These are phyloP conservation scores for Ganaspis brasiliensis DNA, from an alignment of 2,888 invertebrate genomes.

Conservation along the genomic window DNA sequence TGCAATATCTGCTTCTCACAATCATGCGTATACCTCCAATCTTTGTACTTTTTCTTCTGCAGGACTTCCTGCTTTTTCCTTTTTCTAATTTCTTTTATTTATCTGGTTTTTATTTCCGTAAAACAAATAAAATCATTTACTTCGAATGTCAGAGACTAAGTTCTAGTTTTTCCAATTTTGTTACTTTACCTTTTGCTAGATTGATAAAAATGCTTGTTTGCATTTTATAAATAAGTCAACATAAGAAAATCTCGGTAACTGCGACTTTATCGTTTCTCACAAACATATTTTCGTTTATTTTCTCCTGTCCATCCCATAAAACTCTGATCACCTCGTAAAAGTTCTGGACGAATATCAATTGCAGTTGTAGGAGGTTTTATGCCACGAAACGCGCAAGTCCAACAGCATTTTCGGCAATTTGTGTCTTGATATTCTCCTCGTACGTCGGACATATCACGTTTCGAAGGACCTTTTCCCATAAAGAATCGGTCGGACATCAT, in stretches of 20 bases:
- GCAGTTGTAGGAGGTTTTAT: slow-evolving; percentile 32
- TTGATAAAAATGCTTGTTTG: no score
- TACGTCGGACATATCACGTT: slow-evolving; percentile 36
- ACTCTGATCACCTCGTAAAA: slow-evolving; percentile 29
- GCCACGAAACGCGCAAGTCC: slow-evolving; percentile 23
- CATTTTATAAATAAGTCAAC: background rate
- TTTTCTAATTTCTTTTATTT: background rate
- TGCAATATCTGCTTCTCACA: slow-evolving; percentile 62
- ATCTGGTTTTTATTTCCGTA: background rate
- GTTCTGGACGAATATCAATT: slow-evolving; percentile 35
- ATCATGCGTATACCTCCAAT: slow-evolving; percentile 21
- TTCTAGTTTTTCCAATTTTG: background rate
- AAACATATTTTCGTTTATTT: slow-evolving; percentile 31
- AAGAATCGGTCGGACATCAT: slow-evolving; percentile 29
- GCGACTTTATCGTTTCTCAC: background rate
- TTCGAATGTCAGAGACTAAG: no score
- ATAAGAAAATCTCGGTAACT: background rate
- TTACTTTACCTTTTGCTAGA: background rate
- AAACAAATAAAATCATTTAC: no score
- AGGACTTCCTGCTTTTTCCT: slow-evolving; percentile 13
- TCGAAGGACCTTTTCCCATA: slow-evolving; percentile 32
- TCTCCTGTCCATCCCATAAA: slow-evolving; percentile 26
- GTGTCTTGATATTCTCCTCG: slow-evolving; percentile 40
- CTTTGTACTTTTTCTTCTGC: slow-evolving; percentile 41
- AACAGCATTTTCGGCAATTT: slow-evolving; percentile 24